Conservation (phyloP, 1,140 invertebrate genomes). For the Drosophila sechellia region DNA sequence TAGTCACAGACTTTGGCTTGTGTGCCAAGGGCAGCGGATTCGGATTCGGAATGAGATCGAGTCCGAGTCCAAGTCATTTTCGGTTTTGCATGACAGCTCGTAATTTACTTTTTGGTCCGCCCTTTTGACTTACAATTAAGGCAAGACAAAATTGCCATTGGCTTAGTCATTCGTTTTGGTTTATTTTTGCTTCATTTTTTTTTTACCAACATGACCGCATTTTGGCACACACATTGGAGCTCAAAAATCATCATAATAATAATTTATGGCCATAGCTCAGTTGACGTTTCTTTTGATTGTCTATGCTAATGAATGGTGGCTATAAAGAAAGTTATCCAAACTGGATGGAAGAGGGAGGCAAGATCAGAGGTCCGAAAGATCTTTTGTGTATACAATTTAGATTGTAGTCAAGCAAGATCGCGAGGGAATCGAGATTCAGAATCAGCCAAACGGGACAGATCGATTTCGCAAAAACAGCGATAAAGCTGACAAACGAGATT, state of each 20-base stretch:
- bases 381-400: constrained; percentile 43
- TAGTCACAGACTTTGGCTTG: constrained; percentile 71
- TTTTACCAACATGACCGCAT: constrained; percentile 46
- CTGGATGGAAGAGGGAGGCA: background rate
- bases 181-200: constrained; percentile 23
- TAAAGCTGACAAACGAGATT: constrained; percentile 28
- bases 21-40: constrained; percentile 64
- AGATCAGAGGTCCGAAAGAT: background rate
- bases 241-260: constrained; percentile 62
- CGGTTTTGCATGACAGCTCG: constrained; percentile 48
- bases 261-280: constrained; percentile 47
- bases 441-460: constrained; percentile 11
- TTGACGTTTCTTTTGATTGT: constrained; percentile 17
- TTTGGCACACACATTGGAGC: constrained; percentile 22
- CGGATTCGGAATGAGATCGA: constrained; percentile 22
- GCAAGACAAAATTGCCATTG: constrained; percentile 51
- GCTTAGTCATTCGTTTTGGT: constrained; percentile 50
- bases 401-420: constrained; percentile 71
- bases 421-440: constrained; percentile 21
- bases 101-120: constrained; percentile 48
- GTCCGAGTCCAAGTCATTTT: constrained; percentile 30
- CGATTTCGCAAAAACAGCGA: constrained; percentile 19
- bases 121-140: constrained; percentile 39
- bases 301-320: constrained; percentile 46
- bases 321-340: constrained; percentile 67